Conservation (phyloP, 2,888 invertebrate genomes). For the Orthosia cruda region DNA sequence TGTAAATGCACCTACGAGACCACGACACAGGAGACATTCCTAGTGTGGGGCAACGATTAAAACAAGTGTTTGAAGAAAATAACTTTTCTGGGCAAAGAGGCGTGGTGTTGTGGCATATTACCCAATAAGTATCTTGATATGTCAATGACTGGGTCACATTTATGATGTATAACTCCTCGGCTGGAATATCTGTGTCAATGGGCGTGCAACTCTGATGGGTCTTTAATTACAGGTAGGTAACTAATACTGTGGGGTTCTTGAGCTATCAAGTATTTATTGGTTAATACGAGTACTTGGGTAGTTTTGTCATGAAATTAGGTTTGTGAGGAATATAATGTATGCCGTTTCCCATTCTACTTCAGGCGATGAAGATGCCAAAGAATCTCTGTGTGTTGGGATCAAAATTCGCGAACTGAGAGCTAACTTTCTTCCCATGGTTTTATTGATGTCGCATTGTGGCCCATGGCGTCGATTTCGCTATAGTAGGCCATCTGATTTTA, state of each 20-base stretch:
- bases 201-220: constrained; percentile 52
- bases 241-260: constrained; percentile 4
- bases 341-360: neutral
- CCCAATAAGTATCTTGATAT: constrained; percentile 15
- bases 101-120: no score
- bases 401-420: neutral
- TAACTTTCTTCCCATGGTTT: neutral
- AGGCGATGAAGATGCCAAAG: neutral
- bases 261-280: constrained; percentile 32
- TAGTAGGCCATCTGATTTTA: neutral
- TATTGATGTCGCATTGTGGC: no score
- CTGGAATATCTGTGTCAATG: constrained; percentile 62
- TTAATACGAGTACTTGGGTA: constrained; percentile 9
- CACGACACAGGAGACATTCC: no score
- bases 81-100: no score
- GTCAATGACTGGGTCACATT: constrained; percentile 62
- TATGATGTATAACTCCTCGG: constrained; percentile 69
- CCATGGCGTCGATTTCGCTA: no score
- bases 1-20: no score
- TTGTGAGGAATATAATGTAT: constrained; percentile 1
- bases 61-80: no score
- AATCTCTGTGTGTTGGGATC: no score
- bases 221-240: constrained; percentile 53
- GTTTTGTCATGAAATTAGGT: neutral
- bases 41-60: no score